phyloP scores from a whole-genome alignment of 2,797 vertebrate genomes.

The Merluccius polli region DNA sequence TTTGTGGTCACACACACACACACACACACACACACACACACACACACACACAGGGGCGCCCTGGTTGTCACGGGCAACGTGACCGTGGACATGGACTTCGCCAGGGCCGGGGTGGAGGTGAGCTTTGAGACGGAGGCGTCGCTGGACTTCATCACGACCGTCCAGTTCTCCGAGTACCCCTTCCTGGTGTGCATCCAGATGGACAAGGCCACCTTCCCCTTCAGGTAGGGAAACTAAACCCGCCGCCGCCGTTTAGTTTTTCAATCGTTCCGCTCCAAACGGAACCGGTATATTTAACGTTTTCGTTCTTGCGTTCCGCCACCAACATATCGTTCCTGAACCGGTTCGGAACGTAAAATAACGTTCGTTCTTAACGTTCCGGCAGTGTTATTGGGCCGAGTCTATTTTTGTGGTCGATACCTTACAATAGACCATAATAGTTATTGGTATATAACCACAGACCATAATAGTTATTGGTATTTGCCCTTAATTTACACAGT shows the following conservation, averaged over 20 bases:
- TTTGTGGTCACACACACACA: not conserved
- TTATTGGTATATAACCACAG: too few relatives aligned
- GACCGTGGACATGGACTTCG: constrained; percentile 86
- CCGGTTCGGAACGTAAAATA: too few relatives aligned
- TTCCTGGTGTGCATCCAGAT: constrained; percentile 98
- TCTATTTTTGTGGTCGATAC: too few relatives aligned
- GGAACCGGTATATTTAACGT: too few relatives aligned
- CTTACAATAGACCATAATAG: too few relatives aligned
- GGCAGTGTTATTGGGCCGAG: not conserved
- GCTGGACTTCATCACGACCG: constrained; percentile 90
- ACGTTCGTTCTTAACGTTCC: too few relatives aligned
- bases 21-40: not conserved
- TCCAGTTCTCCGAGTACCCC: constrained; percentile 96
- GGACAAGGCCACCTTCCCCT: constrained; percentile 84
- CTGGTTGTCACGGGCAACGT: constrained; percentile 77
- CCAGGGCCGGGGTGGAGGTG: constrained; percentile 83
- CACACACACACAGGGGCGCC: constrained; percentile 70
- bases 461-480: too few relatives aligned
- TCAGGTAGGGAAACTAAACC: constrained; percentile 74
- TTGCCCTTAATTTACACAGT: too few relatives aligned
- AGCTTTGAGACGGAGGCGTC: constrained; percentile 82
- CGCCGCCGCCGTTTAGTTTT: not conserved
- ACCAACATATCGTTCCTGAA: too few relatives aligned
- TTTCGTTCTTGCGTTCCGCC: too few relatives aligned
- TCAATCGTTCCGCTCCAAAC: too few relatives aligned